Percentiles rank a stretch among this genome's conserved stretches.
phyloP scores from a whole-genome alignment of 1,140 invertebrate genomes.

The Drosophila tani region DNA sequence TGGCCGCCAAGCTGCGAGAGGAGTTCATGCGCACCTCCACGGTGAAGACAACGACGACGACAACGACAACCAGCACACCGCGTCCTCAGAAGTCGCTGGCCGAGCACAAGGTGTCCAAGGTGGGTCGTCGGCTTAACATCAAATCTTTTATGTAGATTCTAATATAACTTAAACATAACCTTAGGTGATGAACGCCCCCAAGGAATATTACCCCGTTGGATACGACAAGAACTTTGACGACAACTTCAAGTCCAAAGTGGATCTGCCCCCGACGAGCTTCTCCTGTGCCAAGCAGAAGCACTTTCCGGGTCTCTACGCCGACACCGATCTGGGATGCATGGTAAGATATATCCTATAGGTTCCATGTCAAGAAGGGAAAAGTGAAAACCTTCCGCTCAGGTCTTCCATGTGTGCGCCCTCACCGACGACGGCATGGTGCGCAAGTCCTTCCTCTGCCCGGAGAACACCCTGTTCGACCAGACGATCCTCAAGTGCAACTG shows the following conservation, averaged over 20 bases:
- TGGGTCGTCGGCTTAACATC: conserved; percentile 2
- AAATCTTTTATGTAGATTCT: background rate
- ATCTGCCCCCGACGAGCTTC: conserved; percentile 94
- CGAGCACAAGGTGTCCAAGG: conserved; percentile 81
- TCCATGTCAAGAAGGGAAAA: background rate
- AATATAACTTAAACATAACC: background rate
- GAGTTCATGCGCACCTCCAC: conserved; percentile 84
- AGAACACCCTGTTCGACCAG: conserved; percentile 95
- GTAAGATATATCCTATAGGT: conserved; percentile 85
- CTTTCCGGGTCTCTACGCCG: conserved; percentile 95
- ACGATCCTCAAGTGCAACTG: conserved; percentile 96
- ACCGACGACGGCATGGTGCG: conserved; percentile 94
- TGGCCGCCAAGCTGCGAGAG: conserved; percentile 71
- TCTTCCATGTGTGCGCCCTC: conserved; percentile 95
- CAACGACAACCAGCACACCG: conserved; percentile 71
- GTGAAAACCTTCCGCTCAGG: conserved; percentile 86
- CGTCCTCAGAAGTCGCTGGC: conserved; percentile 39
- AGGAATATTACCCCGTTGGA: conserved; percentile 93
- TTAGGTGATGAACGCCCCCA: conserved; percentile 94
- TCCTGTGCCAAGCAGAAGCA: conserved; percentile 95
- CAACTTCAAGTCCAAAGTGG: conserved; percentile 93
- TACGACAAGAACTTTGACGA: conserved; percentile 96
- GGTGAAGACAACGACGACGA: conserved; percentile 85
- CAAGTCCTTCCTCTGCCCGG: conserved; percentile 95
- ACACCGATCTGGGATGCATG: conserved; percentile 96